Percentiles rank a stretch among this genome's conserved stretches.
Conservation (phyloP, 2,113 vertebrate genomes). For the Dipodomys ordii region DNA sequence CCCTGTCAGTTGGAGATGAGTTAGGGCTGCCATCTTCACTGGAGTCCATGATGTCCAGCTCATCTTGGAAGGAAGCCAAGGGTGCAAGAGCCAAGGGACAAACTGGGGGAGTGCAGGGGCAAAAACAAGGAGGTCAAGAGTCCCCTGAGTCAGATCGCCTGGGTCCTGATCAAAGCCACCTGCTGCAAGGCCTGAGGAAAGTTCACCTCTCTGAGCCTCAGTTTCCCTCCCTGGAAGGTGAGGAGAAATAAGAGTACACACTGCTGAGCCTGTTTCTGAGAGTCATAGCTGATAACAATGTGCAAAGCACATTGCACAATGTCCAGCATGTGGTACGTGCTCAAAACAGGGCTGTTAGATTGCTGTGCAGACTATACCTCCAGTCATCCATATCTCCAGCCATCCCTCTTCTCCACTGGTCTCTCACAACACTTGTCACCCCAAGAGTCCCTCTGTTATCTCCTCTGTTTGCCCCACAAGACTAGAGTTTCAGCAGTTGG, state of each 20-base stretch:
- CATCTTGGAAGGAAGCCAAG: conserved; percentile 88
- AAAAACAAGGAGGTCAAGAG: neutral
- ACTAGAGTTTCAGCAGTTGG: neutral
- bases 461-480: neutral
- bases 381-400: neutral
- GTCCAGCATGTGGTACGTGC: neutral
- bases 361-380: neutral
- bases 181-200: neutral
- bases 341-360: neutral
- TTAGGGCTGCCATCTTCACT: conserved; percentile 44
- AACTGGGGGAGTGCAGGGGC: conserved; percentile 77
- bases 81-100: conserved; percentile 77
- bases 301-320: neutral
- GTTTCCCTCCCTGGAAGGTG: too few species aligned
- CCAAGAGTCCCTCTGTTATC: neutral
- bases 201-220: too few species aligned
- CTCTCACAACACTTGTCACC: neutral
- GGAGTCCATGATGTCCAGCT: conserved; percentile 70
- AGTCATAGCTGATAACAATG: neutral
- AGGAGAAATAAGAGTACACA: neutral
- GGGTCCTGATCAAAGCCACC: neutral
- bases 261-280: conserved; percentile 46
- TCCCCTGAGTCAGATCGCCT: neutral
- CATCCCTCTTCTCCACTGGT: neutral
- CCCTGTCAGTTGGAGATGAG: neutral